Evolutionary conservation across 2,113 vertebrate genomes (phyloP).

Genomic region (Myxocyprinus asiaticus): DNA sequence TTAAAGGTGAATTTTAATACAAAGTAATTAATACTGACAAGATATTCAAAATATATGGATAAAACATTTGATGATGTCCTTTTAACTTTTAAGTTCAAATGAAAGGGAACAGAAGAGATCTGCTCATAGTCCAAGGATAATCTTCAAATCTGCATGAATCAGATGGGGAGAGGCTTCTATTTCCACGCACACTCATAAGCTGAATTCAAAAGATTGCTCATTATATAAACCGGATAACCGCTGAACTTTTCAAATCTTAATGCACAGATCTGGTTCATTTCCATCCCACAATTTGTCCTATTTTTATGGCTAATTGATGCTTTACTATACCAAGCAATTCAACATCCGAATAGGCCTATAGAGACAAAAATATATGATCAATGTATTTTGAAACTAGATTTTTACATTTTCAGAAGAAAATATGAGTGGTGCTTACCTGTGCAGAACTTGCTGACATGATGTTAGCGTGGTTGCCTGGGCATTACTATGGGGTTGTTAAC

Average conservation of each 20-base stretch:
- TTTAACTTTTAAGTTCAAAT: conserved; percentile 46
- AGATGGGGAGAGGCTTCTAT: conserved; percentile 27
- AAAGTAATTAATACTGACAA: conserved; percentile 57
- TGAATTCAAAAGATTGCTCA: conserved; percentile 34
- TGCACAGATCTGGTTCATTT: conserved; percentile 28
- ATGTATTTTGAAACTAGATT: not conserved
- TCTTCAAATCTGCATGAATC: conserved; percentile 13
- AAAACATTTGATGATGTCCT: conserved; percentile 52
- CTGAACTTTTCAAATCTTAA: conserved; percentile 31
- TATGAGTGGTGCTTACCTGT: no score
- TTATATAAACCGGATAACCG: conserved; percentile 34
- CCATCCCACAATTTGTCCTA: not conserved
- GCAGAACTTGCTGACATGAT: no score
- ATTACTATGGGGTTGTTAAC: no score
- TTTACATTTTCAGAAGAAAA: not conserved
- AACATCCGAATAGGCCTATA: not conserved
- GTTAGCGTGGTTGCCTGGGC: no score
- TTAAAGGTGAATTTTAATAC: conserved; percentile 58
- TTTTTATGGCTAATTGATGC: conserved; percentile 28
- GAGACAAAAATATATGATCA: not conserved
- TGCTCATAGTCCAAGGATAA: conserved; percentile 13
- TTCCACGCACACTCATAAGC: conserved; percentile 18
- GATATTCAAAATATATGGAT: conserved; percentile 50
- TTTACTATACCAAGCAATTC: not conserved
- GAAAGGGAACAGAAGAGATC: conserved; percentile 29